Evolutionary conservation across 2,888 invertebrate genomes (phyloP), one percentile per base, ranked within the genome.

Genomic region (Lochmaea crataegi): DNA sequence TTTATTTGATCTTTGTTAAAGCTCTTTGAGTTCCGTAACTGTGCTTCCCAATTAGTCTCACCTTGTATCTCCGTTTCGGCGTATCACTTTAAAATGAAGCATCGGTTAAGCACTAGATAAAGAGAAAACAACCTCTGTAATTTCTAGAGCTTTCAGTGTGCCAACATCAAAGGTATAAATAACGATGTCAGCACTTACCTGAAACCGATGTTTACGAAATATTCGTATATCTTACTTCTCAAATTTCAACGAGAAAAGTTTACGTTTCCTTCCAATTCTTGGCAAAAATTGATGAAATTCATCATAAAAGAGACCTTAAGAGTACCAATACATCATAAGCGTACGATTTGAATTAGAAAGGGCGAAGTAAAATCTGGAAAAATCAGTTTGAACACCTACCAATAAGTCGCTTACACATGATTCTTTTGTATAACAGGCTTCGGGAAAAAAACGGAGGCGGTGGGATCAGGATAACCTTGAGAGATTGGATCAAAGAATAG

Each of bases 201-300:
- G 51, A 58, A 63, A 68, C 65, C 60, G 41, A 56, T 73, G 73
- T 69, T 73, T 69, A 65, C 69, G 58, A 69, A 69, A 65, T 69
- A 73, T 65, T 56, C 51, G 73, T 69, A 73, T 53, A 73, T 73
- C 65, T 65, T 38, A 32, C 56, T 56, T 18, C 61, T 73, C 58
- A 65, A 69, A 69, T 73, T 65, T 73, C 73, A 51, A 32, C 72
- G 58, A 72, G 60, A 16, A 60, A 38, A 38, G 38, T 53, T 68
- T 51, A 60, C 38, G 51, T 68, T 64, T 41, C 26, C 18, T 2
- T 9, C 22, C 45, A 45, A 61, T 65, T 64, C 64, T 64, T 45
- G 32, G 57, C 45, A 57, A 63, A 70, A 70, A 70, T 70, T 64
- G 16, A 70, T 70, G 57, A n/a, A 70, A 65, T 64, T 64, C 26